Evolutionary conservation across 2,888 invertebrate genomes (phyloP).

Genomic region (Dione juno): DNA sequence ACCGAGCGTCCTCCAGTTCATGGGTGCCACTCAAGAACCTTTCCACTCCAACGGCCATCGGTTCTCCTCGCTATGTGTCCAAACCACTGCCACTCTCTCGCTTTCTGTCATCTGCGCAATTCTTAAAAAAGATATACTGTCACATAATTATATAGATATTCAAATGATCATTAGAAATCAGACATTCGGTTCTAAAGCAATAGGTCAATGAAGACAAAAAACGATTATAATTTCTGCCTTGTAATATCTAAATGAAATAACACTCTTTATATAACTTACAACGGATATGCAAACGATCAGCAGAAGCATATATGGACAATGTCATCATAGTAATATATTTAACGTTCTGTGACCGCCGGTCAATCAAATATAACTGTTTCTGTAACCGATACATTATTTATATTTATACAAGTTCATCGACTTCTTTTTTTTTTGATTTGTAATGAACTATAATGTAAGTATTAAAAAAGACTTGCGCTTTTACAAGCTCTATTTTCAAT

Average conservation of each 20-base stretch:
- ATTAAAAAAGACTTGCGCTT: too few relatives aligned
- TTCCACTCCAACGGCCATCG: too few relatives aligned
- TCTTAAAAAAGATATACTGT: neutral
- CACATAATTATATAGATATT: neutral
- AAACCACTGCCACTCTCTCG: too few relatives aligned
- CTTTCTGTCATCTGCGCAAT: too few relatives aligned
- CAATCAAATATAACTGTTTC: conserved; percentile 17
- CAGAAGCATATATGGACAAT: conserved; percentile 11
- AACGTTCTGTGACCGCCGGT: neutral
- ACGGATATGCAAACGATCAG: conserved; percentile 25
- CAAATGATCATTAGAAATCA: neutral
- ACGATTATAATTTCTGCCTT: neutral
- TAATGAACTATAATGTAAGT: too few relatives aligned
- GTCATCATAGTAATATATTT: conserved; percentile 17
- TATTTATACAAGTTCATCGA: neutral
- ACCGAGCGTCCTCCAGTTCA: too few relatives aligned
- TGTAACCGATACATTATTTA: neutral
- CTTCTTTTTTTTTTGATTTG: too few relatives aligned
- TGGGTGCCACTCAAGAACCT: too few relatives aligned
- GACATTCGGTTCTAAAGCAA: neutral
- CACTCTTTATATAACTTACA: neutral
- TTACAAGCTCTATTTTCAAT: too few relatives aligned
- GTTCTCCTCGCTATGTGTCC: too few relatives aligned
- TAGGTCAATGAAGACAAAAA: neutral
- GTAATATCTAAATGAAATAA: neutral